phyloP scores from a whole-genome alignment of 2,113 vertebrate genomes.

The Cephalopterus ornatus region DNA sequence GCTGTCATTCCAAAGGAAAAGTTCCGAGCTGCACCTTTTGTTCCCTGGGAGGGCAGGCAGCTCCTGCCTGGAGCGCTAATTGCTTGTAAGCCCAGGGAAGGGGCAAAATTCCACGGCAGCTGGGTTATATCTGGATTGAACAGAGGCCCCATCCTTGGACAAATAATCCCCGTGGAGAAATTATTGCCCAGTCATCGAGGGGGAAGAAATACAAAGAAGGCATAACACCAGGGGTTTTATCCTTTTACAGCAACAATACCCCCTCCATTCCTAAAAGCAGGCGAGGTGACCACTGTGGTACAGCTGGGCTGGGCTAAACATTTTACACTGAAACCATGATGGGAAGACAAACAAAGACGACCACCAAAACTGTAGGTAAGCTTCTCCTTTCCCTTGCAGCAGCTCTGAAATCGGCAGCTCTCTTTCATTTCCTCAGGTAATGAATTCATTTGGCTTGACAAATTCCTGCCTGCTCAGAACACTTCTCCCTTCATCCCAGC shows the following conservation, averaged over 20 bases:
- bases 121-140: conserved; percentile 8
- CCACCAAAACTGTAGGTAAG: neutral
- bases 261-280: neutral
- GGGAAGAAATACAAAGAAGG: conserved; percentile 32
- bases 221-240: conserved; percentile 3
- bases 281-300: neutral
- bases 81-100: conserved; percentile 7
- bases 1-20: neutral
- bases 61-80: neutral
- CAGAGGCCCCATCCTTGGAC: neutral
- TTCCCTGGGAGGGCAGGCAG: neutral
- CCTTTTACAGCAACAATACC: neutral
- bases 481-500: neutral
- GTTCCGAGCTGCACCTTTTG: conserved; percentile 8
- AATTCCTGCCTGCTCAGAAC: neutral
- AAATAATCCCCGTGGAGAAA: conserved; percentile 48
- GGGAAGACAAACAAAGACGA: neutral
- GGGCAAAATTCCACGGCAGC: neutral
- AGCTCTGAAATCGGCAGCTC: neutral
- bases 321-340: neutral
- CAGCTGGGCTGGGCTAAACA: neutral
- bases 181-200: neutral
- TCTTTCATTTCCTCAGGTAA: neutral
- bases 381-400: neutral
- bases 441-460: neutral